Conservation (phyloP, 2,113 vertebrate species). For the Pteruthius melanotis region DNA sequence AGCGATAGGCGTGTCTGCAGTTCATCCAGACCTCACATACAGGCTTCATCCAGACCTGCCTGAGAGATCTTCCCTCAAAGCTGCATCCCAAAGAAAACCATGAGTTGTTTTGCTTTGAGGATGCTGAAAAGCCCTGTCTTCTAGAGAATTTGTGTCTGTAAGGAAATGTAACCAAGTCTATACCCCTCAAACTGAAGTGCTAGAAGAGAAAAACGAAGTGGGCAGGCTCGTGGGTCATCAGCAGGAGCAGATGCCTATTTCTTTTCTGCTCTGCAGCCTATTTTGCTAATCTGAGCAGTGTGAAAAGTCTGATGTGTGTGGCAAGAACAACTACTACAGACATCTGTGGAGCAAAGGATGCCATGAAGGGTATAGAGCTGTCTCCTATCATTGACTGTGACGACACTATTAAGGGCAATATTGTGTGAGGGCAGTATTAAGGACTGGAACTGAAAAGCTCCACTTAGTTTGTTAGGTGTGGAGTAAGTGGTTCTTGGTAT, state of each 20-base stretch:
- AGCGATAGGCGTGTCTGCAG: fast-evolving
- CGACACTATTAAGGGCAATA: not conserved
- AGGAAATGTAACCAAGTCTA: not conserved
- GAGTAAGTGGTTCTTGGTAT: not conserved
- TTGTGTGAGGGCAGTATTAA: not conserved
- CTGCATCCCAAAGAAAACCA: not conserved
- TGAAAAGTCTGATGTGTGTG: not conserved
- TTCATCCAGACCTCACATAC: not conserved
- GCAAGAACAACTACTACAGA: not conserved
- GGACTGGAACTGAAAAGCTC: not conserved
- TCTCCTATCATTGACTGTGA: not conserved
- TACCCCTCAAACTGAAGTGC: not conserved
- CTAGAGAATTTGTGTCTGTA: not conserved
- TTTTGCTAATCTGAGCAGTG: not conserved
- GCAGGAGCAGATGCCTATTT: not conserved
- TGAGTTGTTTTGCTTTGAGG: not conserved
- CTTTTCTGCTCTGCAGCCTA: not conserved
- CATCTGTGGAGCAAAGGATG: not conserved
- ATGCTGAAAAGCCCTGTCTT: not conserved
- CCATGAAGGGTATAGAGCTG: not conserved
- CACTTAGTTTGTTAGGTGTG: not conserved
- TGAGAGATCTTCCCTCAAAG: not conserved
- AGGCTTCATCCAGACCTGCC: not conserved
- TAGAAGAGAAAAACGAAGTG: not conserved
- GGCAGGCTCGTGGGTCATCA: not conserved